phyloP scores from a whole-genome alignment of 2,113 vertebrate species.

The Eretmodus cyanostictus region DNA sequence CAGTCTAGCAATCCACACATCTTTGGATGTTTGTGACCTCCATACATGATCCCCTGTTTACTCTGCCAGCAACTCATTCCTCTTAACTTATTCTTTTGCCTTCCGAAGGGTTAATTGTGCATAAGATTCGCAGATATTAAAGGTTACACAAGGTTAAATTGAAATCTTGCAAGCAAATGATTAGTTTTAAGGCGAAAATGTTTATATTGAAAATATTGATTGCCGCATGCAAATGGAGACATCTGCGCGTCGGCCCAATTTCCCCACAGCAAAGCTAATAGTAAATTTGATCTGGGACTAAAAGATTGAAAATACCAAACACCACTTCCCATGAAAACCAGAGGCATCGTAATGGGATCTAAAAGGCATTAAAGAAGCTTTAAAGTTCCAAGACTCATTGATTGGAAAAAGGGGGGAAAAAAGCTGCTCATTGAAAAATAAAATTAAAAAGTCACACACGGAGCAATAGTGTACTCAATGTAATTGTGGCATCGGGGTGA shows the following conservation, averaged over 20 bases:
- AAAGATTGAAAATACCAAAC: background rate
- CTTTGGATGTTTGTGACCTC: background rate
- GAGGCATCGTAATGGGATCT: background rate
- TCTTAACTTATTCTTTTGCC: background rate
- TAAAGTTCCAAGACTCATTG: conserved; percentile 3
- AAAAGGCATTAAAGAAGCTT: background rate
- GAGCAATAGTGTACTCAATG: conserved; percentile 10
- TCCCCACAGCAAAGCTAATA: background rate
- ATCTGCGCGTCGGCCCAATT: background rate
- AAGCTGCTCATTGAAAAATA: background rate
- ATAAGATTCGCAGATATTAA: background rate
- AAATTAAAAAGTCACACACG: background rate
- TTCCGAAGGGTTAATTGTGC: background rate
- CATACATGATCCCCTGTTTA: background rate
- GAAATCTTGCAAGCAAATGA: background rate
- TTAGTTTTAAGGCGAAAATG: background rate
- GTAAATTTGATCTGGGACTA: background rate
- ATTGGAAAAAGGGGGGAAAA: fast-evolving
- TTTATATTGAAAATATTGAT: background rate
- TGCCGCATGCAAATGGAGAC: background rate
- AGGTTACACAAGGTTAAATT: background rate
- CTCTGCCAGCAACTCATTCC: background rate
- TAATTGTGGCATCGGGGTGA: conserved; percentile 10
- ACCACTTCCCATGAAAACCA: background rate
- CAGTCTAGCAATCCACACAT: background rate